Conservation (phyloP, 2,797 vertebrate species). For the Clamator glandarius region DNA sequence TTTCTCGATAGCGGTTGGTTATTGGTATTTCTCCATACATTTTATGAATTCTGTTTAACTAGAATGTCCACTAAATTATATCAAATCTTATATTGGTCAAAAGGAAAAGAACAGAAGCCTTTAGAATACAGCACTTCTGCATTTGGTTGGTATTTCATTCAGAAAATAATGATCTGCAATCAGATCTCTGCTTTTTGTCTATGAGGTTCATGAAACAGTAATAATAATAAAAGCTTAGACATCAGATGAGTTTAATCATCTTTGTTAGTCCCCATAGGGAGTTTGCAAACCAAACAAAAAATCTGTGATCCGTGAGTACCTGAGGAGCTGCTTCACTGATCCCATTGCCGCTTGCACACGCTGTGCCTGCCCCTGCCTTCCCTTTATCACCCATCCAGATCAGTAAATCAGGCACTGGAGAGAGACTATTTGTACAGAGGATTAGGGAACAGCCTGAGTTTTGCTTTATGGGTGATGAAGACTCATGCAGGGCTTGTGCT, state of each 20-base stretch:
- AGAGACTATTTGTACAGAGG: rapidly evolving
- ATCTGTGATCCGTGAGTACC: rapidly evolving
- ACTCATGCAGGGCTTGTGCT: background rate
- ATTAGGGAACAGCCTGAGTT: background rate
- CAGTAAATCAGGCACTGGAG: background rate
- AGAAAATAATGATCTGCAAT: background rate
- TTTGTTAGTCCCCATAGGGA: background rate
- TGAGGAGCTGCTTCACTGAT: background rate
- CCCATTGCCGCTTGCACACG: rapidly evolving
- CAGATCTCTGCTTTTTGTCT: background rate
- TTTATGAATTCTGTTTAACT: background rate
- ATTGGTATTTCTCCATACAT: background rate
- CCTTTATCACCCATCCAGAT: background rate
- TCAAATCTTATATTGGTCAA: background rate
- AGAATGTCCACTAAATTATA: background rate
- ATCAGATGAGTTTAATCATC: background rate
- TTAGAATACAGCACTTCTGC: background rate
- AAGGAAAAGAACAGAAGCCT: background rate
- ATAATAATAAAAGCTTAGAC: background rate
- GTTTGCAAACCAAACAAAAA: background rate
- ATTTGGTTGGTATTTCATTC: background rate
- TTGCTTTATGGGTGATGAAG: background rate
- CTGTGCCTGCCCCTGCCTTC: background rate
- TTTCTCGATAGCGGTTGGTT: background rate
- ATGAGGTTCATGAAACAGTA: background rate